Base-by-base conservation (phyloP, 2,888 invertebrate genomes). In the Lithophane socia region DNA sequence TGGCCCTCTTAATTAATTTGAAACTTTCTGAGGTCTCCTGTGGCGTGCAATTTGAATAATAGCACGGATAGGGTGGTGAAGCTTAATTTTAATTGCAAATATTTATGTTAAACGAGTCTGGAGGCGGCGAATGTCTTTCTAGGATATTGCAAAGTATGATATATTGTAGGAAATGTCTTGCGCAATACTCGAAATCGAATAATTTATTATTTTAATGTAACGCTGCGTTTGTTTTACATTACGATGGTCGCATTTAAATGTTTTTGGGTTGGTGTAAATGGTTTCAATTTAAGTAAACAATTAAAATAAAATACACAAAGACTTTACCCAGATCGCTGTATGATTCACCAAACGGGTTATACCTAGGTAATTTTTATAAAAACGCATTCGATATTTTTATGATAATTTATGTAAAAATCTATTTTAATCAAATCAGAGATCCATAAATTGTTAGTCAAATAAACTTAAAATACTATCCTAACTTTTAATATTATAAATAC, bases 31-130 rank as follows among this genome's bases (percentile, higher is more conserved):
- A 94, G 96, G 96, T 96, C 96, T 96, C 96, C 95, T 92, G 95
- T 94, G 96, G 96, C 94, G 95, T 90, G 90, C 96, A 93, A 96
- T 96, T 96, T 96, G 96, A 96, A 96, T 96, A 96, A 96, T 96
- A 94, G 95, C 95, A 88, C 78, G 91, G 95, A 96, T 95, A 94
- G 96, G 96, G 96, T 92, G 95, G 91, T 93, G 91, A 90, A 90
- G 94, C 93, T 94, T 96, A 95, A 96, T 96, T 96, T 95, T 96
- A 96, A 96, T 96, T 96, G 96, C 95, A 96, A 96, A 96, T 96
- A 96, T 96, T 96, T 96, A 96, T 96, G 96, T 94, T 94, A 95
- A 96, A 94, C 94, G 95, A 92, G 92, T 91, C 92, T 90, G 89
- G 87, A 89, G 92, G 90, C 90, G 81, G 87, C 89, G 86, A 89